These are phyloP conservation scores for Pluvialis apricaria DNA, from an alignment of 2,113 vertebrate genomes.

Conservation along the genomic window DNA sequence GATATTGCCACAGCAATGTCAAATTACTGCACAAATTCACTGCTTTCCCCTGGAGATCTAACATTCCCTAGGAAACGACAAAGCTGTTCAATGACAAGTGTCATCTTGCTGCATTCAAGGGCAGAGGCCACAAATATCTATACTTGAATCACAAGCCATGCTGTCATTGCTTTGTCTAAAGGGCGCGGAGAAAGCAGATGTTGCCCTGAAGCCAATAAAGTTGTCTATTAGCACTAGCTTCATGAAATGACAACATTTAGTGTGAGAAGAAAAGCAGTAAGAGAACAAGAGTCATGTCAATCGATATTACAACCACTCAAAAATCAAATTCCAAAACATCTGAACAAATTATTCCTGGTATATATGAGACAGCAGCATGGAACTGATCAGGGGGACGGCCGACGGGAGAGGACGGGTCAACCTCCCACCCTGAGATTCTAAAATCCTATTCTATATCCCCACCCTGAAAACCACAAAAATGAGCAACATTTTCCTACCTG, in stretches of 20 bases:
- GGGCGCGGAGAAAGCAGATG: not conserved
- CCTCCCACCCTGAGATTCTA: not conserved
- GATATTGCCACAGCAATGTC: not conserved
- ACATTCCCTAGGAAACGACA: not conserved
- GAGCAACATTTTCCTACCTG: not conserved
- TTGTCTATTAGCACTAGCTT: not conserved
- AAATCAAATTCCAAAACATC: not conserved
- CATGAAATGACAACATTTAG: not conserved
- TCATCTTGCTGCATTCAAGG: not conserved
- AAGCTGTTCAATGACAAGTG: not conserved
- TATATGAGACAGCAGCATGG: not conserved
- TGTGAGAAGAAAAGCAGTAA: not conserved
- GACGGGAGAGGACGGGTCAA: not conserved
- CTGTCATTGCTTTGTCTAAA: not conserved
- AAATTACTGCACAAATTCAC: not conserved
- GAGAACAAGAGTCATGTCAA: not conserved
- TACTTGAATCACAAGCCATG: not conserved
- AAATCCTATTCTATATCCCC: not conserved
- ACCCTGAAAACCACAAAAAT: not conserved
- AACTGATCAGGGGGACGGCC: not conserved
- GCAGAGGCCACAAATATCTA: not conserved
- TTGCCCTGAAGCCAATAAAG: not conserved
- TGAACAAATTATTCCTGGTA: not conserved
- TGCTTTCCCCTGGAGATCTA: not conserved
- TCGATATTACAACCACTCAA: not conserved